phyloP scores from a whole-genome alignment of 2,797 vertebrate genomes.

The Cryptoprocta ferox region DNA sequence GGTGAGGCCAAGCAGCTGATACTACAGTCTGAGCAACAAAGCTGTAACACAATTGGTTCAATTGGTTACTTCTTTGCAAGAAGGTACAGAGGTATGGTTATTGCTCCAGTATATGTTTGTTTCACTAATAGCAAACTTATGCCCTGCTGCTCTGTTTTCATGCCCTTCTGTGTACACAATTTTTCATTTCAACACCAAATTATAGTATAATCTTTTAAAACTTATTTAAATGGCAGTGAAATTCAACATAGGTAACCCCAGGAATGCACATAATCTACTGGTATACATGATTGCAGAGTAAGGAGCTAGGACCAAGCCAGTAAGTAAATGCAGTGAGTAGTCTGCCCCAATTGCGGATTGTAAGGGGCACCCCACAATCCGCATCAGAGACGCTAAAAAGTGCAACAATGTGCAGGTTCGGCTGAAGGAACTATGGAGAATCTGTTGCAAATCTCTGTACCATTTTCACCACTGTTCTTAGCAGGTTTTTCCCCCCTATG shows the following conservation, averaged over 20 bases:
- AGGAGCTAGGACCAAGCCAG: not conserved
- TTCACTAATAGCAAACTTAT: slow-evolving; percentile 19
- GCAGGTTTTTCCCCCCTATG: not conserved
- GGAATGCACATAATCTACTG: not conserved
- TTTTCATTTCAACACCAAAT: slow-evolving; percentile 53
- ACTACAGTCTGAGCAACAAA: not conserved
- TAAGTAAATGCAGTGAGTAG: rapidly evolving
- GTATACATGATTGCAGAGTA: not conserved
- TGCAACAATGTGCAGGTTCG: not conserved
- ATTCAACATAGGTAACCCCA: not conserved
- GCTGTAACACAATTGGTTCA: not conserved
- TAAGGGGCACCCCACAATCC: not conserved
- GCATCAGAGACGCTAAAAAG: not conserved
- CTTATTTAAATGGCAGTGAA: slow-evolving; percentile 17
- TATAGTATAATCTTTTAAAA: slow-evolving; percentile 9
- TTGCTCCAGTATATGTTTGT: slow-evolving; percentile 16
- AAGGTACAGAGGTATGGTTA: not conserved
- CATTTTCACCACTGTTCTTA: not conserved
- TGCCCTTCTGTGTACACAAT: not conserved
- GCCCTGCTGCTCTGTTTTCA: not conserved
- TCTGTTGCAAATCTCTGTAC: slow-evolving; percentile 29
- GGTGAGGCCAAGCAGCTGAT: not conserved
- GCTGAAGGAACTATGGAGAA: not conserved
- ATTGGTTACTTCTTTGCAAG: not conserved
- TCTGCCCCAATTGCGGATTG: not conserved